phyloP scores from a whole-genome alignment of 2,888 invertebrate genomes.

The Melinaea menophilus region DNA sequence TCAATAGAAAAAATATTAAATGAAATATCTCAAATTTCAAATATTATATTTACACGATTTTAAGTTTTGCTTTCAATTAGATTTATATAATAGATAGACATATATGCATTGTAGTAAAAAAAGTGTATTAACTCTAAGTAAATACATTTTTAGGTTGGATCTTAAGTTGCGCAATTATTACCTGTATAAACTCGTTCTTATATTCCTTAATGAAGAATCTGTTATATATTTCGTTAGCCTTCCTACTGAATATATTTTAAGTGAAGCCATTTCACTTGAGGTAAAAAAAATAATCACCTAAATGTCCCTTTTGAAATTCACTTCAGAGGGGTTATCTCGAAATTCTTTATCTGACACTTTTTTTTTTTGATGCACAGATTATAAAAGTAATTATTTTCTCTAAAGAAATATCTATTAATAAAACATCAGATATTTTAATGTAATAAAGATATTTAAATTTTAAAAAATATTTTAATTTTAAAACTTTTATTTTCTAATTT shows the following conservation, averaged over 20 bases:
- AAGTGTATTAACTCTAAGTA: neutral
- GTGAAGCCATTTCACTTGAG: slow-evolving; percentile 63
- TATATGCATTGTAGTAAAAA: too few species aligned
- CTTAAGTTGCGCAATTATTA: slow-evolving; percentile 70
- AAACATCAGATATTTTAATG: neutral
- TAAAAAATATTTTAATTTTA: too few species aligned
- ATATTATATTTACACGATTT: neutral
- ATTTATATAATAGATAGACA: too few species aligned
- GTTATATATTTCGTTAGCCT: slow-evolving; percentile 69
- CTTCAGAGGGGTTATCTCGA: slow-evolving; percentile 50
- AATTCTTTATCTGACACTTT: slow-evolving; percentile 34
- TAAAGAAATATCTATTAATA: neutral
- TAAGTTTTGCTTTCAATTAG: too few species aligned
- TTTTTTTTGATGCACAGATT: slow-evolving; percentile 32
- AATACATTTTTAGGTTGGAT: slow-evolving; percentile 43
- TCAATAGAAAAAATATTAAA: neutral
- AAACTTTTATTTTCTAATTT: too few species aligned
- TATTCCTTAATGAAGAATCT: slow-evolving; percentile 64
- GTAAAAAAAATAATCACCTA: slow-evolving; percentile 16
- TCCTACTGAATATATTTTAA: slow-evolving; percentile 69
- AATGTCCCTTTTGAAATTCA: slow-evolving; percentile 22
- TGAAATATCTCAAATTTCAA: neutral
- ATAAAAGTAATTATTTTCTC: neutral
- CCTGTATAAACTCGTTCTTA: slow-evolving; percentile 67
- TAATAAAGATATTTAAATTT: neutral